Percentiles rank a stretch among this genome's conserved stretches.
Evolutionary conservation across 2,888 invertebrate genomes (phyloP).

Genomic region (Protonemura montana): DNA sequence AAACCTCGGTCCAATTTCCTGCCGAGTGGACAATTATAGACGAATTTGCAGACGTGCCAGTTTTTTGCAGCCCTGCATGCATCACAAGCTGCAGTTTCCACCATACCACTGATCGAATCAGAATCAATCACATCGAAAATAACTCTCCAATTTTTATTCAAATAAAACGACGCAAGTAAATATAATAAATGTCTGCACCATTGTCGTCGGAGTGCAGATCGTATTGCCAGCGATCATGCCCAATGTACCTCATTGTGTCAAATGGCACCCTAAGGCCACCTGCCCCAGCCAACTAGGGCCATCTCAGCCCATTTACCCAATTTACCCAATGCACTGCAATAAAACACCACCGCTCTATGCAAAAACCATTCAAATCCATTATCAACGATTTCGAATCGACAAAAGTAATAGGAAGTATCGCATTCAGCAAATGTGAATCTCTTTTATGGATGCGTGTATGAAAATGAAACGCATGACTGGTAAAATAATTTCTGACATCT

Average conservation of each 20-base stretch:
- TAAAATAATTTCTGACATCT: not conserved
- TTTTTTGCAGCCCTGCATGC: not conserved
- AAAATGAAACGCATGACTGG: conserved; percentile 4
- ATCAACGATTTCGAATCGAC: not conserved
- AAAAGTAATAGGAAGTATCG: not conserved
- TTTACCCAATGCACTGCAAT: not conserved
- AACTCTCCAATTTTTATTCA: not conserved
- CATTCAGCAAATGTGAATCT: not conserved
- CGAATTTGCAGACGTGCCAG: not conserved
- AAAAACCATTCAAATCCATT: conserved; percentile 30
- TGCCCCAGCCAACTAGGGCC: not conserved
- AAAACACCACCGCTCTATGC: conserved; percentile 23
- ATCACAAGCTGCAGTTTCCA: not conserved
- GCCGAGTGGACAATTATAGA: not conserved
- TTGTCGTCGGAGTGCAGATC: not conserved
- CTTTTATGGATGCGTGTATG: not conserved
- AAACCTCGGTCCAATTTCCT: not conserved
- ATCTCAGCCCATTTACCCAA: not conserved
- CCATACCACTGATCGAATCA: not conserved
- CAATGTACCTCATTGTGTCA: not conserved
- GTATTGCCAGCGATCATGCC: not conserved
- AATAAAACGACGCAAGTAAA: not conserved
- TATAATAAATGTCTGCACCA: not conserved
- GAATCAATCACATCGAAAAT: not conserved
- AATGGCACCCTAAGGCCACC: not conserved